These are phyloP conservation scores for Hetaerina americana DNA, from an alignment of 1,140 invertebrate genomes.

Conservation along the genomic window DNA sequence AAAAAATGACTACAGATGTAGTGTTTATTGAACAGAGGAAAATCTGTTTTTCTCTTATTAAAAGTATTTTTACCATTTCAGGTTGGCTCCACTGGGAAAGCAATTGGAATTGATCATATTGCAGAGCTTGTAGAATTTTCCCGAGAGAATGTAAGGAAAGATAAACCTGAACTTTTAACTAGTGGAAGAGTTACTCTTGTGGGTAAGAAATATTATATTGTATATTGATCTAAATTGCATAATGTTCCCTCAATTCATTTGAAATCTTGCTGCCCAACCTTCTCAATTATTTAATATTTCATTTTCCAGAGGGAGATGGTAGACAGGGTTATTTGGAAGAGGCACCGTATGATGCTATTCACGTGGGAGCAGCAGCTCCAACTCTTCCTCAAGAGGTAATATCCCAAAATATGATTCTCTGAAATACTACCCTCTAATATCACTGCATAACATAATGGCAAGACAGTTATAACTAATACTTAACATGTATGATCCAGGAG, in stretches of 20 bases:
- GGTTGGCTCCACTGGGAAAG: constrained; percentile 56
- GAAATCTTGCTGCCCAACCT: not conserved
- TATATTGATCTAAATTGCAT: not conserved
- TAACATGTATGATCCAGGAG: too few species aligned
- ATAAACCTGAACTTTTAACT: constrained; percentile 52
- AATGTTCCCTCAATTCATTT: not conserved
- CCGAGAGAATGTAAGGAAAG: constrained; percentile 60
- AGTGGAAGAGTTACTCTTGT: constrained; percentile 52
- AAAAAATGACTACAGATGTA: too few species aligned
- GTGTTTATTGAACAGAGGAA: too few species aligned
- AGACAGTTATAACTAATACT: too few species aligned
- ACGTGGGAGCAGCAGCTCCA: constrained; percentile 84
- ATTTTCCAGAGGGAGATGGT: constrained; percentile 64
- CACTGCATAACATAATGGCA: too few species aligned
- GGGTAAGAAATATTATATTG: constrained; percentile 42
- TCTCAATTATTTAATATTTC: constrained; percentile 11
- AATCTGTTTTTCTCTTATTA: too few species aligned
- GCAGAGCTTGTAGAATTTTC: constrained; percentile 65
- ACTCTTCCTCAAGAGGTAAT: constrained; percentile 54
- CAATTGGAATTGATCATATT: constrained; percentile 89
- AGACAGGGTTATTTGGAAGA: constrained; percentile 53
- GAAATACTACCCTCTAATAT: too few species aligned
- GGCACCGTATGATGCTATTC: constrained; percentile 82
- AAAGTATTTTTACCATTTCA: constrained; percentile 11
- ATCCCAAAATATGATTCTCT: too few species aligned